Evolutionary conservation across 2,888 invertebrate genomes (phyloP).

Genomic region (Apoda limacodes): DNA sequence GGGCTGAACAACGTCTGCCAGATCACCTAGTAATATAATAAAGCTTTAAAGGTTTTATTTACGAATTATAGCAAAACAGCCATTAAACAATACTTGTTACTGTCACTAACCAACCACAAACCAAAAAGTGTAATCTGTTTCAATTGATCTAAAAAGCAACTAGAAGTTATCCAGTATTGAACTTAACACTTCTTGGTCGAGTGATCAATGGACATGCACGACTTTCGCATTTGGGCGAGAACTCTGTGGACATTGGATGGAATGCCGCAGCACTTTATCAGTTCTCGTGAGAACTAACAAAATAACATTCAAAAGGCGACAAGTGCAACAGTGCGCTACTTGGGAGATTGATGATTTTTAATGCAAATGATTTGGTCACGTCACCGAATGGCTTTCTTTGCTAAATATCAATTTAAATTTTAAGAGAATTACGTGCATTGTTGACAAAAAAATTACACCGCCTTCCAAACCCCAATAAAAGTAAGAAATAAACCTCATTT

Average conservation of each 20-base stretch:
- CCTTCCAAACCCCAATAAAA: no score
- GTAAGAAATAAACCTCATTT: no score
- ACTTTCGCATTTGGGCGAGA: slow-evolving; percentile 56
- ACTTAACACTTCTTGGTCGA: slow-evolving; percentile 46
- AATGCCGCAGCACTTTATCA: slow-evolving; percentile 51
- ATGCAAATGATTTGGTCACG: slow-evolving; percentile 60
- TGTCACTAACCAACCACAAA: no score
- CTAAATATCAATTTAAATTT: background rate
- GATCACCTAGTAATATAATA: no score
- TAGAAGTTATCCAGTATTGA: slow-evolving; percentile 25
- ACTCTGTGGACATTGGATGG: slow-evolving; percentile 48
- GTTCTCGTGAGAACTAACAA: slow-evolving; percentile 63
- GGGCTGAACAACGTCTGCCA: no score
- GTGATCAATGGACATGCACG: slow-evolving; percentile 59
- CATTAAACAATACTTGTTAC: no score
- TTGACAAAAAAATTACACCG: no score
- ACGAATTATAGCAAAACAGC: no score
- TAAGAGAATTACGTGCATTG: no score
- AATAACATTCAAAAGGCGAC: slow-evolving; percentile 28
- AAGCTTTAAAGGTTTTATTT: no score
- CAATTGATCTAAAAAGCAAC: no score
- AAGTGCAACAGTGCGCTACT: slow-evolving; percentile 49
- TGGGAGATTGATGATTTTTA: slow-evolving; percentile 58
- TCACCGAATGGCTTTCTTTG: slow-evolving; percentile 43
- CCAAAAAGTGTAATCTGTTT: no score